These are phyloP conservation scores for Rhynchotus rufescens DNA, from an alignment of 2,797 vertebrate genomes.

Conservation along the genomic window DNA sequence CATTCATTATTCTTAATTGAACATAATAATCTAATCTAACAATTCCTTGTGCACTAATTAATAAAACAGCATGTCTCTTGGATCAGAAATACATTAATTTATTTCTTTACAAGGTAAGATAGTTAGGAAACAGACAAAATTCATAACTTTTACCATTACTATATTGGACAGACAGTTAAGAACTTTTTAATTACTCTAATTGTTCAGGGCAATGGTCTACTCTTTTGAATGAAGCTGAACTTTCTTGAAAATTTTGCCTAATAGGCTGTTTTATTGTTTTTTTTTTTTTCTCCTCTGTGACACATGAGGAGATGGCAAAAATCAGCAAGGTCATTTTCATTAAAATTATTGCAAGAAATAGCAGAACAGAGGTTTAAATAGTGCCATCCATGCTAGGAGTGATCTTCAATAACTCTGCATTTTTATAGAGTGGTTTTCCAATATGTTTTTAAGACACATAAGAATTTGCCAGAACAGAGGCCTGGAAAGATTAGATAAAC, in stretches of 20 bases:
- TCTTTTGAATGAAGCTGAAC: neutral
- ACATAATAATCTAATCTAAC: constrained; percentile 74
- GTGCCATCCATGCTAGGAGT: neutral
- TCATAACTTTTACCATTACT: neutral
- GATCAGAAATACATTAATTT: constrained; percentile 35
- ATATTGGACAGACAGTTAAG: neutral
- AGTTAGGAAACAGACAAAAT: constrained; percentile 16
- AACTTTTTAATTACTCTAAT: neutral
- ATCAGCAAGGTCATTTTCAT: neutral
- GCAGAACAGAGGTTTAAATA: neutral
- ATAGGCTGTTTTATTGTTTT: neutral
- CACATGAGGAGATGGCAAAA: neutral
- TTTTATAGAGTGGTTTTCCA: neutral
- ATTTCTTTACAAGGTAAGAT: neutral
- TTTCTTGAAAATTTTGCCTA: neutral
- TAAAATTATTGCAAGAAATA: neutral
- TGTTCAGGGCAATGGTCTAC: neutral
- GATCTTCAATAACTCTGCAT: neutral
- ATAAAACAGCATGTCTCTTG: constrained; percentile 74
- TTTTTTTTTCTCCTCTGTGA: neutral
- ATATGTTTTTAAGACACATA: neutral
- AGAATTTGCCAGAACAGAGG: neutral
- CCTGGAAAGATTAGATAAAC: neutral
- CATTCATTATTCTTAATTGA: constrained; percentile 76
- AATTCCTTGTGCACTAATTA: constrained; percentile 76